These are phyloP conservation scores for Cyprinella venusta DNA, from an alignment of 2,797 vertebrate species.

Conservation along the genomic window DNA sequence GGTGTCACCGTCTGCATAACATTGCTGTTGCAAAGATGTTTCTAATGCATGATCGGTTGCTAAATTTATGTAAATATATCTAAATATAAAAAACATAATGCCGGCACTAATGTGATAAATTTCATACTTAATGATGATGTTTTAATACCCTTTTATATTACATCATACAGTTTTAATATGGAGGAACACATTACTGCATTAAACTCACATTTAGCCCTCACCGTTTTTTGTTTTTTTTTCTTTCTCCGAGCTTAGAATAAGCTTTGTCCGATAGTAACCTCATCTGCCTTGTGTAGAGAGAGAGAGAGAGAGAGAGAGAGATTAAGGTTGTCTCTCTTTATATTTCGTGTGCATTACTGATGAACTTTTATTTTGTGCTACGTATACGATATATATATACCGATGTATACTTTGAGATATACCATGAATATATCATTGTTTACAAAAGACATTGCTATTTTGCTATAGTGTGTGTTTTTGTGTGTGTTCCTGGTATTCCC, in stretches of 20 bases:
- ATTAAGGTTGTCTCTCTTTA: constrained; percentile 55
- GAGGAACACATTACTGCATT: constrained; percentile 18
- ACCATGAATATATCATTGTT: neutral
- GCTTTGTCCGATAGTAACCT: constrained; percentile 67
- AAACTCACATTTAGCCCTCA: constrained; percentile 9
- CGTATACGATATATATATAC: too few relatives aligned
- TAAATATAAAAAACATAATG: too few relatives aligned
- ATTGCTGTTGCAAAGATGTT: neutral
- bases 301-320: constrained; percentile 12
- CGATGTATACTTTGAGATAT: neutral
- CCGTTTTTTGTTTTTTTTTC: neutral
- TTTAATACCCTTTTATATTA: neutral
- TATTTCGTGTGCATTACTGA: constrained; percentile 23
- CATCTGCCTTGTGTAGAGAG: constrained; percentile 44
- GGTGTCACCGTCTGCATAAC: neutral
- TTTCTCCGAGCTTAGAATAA: constrained; percentile 27
- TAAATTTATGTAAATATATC: too few relatives aligned
- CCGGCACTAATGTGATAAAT: neutral
- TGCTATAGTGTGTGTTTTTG: neutral
- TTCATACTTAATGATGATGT: neutral
- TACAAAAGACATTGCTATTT: neutral
- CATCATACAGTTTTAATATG: neutral
- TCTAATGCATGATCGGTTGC: neutral
- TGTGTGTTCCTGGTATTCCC: too few relatives aligned
- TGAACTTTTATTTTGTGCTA: neutral